Conservation (phyloP, 2,113 vertebrate genomes). For the Brienomyrus brachyistius region DNA sequence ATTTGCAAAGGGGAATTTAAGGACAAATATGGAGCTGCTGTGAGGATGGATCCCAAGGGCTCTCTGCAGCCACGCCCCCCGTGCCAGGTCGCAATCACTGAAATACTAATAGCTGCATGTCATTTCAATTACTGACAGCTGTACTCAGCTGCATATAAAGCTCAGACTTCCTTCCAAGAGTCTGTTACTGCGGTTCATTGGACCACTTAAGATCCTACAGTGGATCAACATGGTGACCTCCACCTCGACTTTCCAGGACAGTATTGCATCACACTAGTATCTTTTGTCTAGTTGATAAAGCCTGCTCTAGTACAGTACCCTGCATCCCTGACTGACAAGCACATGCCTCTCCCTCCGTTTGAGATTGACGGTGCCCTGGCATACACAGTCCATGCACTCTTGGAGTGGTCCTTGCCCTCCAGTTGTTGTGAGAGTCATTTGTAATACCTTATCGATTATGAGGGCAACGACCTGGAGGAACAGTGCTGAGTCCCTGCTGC, state of each 20-base stretch:
- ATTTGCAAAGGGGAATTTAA: conserved; percentile 68
- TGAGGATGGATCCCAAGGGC: not conserved
- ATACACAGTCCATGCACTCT: not conserved
- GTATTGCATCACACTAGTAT: not conserved
- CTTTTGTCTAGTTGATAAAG: not conserved
- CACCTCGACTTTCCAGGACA: not conserved
- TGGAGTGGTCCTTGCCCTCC: not conserved
- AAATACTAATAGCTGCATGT: not conserved
- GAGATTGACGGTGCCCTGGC: not conserved
- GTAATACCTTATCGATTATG: not conserved
- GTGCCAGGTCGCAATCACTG: not conserved
- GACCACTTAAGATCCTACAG: not conserved
- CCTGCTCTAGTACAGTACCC: not conserved
- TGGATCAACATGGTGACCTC: not conserved
- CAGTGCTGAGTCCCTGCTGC: not conserved
- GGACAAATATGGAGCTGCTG: conserved; percentile 39
- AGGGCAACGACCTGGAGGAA: not conserved
- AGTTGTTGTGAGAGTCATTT: not conserved
- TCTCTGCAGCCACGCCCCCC: not conserved
- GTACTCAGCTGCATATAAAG: not conserved
- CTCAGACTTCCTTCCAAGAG: not conserved
- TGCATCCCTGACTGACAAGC: not conserved
- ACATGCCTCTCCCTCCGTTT: not conserved
- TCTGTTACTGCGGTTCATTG: not conserved
- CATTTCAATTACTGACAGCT: not conserved